Evolutionary conservation across 2,888 invertebrate genomes (phyloP).

Genomic region (Fragum fragum): DNA sequence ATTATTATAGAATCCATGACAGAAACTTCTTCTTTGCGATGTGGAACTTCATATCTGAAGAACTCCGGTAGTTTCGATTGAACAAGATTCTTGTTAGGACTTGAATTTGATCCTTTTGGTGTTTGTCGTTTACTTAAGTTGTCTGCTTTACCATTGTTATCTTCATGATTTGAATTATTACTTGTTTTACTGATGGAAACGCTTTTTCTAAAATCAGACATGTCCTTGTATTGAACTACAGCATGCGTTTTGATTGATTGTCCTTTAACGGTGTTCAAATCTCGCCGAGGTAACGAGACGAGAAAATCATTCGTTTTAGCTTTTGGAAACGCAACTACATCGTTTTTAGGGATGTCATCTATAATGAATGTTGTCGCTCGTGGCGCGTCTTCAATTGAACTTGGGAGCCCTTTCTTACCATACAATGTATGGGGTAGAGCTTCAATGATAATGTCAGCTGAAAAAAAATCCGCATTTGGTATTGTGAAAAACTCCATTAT

Average conservation of each 20-base stretch:
- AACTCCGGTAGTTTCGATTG: neutral
- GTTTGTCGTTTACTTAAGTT: neutral
- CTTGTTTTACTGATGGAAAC: neutral
- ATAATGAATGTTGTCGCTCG: slow-evolving; percentile 27
- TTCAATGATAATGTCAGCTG: slow-evolving; percentile 38
- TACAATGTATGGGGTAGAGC: slow-evolving; percentile 25
- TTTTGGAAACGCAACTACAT: slow-evolving; percentile 26
- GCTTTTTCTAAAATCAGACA: neutral
- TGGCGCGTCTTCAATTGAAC: slow-evolving; percentile 22
- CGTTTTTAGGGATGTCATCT: neutral
- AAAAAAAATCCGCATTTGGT: too few species aligned
- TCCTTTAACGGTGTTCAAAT: neutral
- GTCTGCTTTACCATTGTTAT: neutral
- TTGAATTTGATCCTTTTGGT: neutral
- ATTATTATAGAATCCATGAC: slow-evolving; percentile 29
- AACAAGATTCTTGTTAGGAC: neutral
- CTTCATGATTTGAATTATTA: neutral
- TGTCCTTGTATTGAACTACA: neutral
- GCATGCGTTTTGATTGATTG: neutral
- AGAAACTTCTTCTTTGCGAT: slow-evolving; percentile 9
- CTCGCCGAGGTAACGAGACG: slow-evolving; percentile 18
- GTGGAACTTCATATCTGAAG: neutral
- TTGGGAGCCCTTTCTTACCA: slow-evolving; percentile 18
- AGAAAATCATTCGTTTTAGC: slow-evolving; percentile 30
- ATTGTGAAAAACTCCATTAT: too few species aligned